Evolutionary conservation across 2,797 vertebrate genomes (phyloP), one percentile per base, ranked within the genome.

Genomic region (Poecile montanus): DNA sequence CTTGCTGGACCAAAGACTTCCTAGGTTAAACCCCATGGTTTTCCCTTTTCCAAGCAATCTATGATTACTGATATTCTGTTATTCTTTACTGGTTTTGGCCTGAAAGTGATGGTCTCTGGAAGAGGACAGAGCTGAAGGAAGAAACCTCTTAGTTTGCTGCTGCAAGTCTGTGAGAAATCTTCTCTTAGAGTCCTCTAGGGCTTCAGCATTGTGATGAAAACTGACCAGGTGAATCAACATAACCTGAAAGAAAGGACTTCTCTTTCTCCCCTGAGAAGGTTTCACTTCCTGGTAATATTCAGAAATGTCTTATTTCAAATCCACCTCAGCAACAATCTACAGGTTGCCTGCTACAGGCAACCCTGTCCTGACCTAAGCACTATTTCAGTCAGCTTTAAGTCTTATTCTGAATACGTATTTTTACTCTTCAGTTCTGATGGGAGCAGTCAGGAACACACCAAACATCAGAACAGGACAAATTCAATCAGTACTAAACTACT

Each of bases 171-270:
- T 29, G 21, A 78, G 54, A 75, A 93, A 53, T 42, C 58, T 29
- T 44, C 17, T 71, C 36, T 66, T 38, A 56, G 6, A 57, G 20
- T 61, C 34, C n/a, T 56, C 38, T 51, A 80, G 63, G 29, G 9
- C 29, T 65, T 68, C 47, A 57, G 7, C 15, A 30, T 5, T 48
- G 13, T 66, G 47, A 17, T 45, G 23, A 82, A 17, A 91, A 54
- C 7, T 68, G 29, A 32, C 13, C 16, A 16, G 12, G 8, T 57
- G 7, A 56, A 68, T 36, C 2, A 2, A n/a, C 0, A 0, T 13
- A 85, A 36, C 13, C 40, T 60, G n/a, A 71, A 83, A 60, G n/a
- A 26, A 83, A 19, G 2, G 8, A 51, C 4, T 36, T 4, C 3
- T 74, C 61, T 67, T 80, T 74, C 20, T 84, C 9, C 5, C 11